phyloP scores from a whole-genome alignment of 2,797 vertebrate genomes.

The Falco berigora region DNA sequence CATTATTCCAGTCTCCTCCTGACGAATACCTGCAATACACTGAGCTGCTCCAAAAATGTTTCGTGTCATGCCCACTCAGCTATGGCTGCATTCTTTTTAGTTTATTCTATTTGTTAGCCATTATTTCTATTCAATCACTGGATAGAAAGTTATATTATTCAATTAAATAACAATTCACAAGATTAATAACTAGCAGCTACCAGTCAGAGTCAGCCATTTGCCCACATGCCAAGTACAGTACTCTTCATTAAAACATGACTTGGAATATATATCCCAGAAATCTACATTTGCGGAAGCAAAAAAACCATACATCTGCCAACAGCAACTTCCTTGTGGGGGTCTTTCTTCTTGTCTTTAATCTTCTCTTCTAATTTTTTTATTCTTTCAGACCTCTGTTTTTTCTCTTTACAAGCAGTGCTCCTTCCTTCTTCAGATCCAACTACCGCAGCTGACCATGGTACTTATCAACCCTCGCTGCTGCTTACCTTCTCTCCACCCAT shows the following conservation, averaged over 20 bases:
- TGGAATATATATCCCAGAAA: not conserved
- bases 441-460: not conserved
- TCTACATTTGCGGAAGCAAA: not conserved
- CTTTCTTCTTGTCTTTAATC: not conserved
- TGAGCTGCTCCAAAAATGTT: not conserved
- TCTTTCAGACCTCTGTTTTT: not conserved
- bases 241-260: not conserved
- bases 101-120: not conserved
- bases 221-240: not conserved
- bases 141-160: not conserved
- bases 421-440: not conserved
- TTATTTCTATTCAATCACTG: not conserved
- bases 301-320: not conserved
- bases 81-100: not conserved
- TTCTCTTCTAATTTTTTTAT: not conserved
- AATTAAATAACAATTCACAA: constrained; percentile 5
- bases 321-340: not conserved
- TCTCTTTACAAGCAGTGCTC: not conserved
- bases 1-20: not conserved
- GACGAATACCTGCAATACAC: not conserved
- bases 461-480: not conserved
- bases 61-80: not conserved
- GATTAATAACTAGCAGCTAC: not conserved
- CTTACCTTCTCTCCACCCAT: not conserved
- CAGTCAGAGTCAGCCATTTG: not conserved